Evolutionary conservation across 1,140 invertebrate species (phyloP), one percentile per base, ranked within the genome.

Genomic region (Magallana gigas): DNA sequence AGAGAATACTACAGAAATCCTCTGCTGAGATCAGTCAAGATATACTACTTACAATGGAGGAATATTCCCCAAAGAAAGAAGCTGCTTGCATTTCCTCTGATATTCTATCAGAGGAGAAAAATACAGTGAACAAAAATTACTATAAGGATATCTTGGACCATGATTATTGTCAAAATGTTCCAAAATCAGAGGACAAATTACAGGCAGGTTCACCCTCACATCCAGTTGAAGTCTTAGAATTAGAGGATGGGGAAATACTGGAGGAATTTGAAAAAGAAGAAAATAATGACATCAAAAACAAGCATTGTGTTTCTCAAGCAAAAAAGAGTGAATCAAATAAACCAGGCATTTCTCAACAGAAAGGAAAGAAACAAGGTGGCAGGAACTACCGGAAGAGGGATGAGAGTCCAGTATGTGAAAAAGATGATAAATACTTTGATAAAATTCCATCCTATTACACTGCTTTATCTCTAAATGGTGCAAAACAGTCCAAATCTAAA

Each of bases 101-200:
- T 58, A 16, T 23, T 58, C 68, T 14, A 7, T 83, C 84, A 92
- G 93, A 90, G 14, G 92, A 95, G 11, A 94, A 95, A 81, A 86
- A 95, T 90, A 90, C 58, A 87, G 86, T 90, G 11, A 91, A 87
- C 90, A 95, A 96, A 89, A 95, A 96, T 92, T 96, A 96, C 88
- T 96, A 95, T 85, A 89, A 64, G 58, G 94, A 90, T 85, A 88
- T 90, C 14, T 92, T 90, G 76, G 90, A 90, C 68, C 89, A 85
- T 85, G 85, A 88, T 59, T 88, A 85, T n/a, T 86, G 81, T 85
- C 76, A 36, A 1, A 86, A 89, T 86, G 68, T 85, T 23, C 85
- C 86, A 3, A 68, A 82, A 85, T 6, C 57, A 29, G 58, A 29
- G 58, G 18, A 83, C 14, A 59, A 23, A 16, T 14, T 60, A 16